Evolutionary conservation across 2,888 invertebrate genomes (phyloP).

Genomic region (Eupithecia vulgata): DNA sequence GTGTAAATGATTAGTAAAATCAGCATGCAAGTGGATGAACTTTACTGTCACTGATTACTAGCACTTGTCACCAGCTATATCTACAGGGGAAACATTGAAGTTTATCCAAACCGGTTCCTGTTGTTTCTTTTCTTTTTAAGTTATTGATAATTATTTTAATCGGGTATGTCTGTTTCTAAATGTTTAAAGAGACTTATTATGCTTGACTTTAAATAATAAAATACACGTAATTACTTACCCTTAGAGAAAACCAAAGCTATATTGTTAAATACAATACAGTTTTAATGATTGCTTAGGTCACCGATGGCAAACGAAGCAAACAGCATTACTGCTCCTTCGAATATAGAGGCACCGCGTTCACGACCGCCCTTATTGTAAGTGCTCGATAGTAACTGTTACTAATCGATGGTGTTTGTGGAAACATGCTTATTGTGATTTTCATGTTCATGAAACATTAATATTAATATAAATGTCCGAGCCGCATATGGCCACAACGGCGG

Average conservation of each 20-base stretch:
- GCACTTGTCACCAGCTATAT: no score
- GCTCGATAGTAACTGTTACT: conserved; percentile 7
- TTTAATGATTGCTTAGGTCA: conserved; percentile 19
- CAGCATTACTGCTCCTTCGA: conserved; percentile 23
- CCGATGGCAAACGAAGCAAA: conserved; percentile 25
- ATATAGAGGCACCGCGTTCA: conserved; percentile 27
- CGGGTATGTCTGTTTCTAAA: no score
- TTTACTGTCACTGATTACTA: no score
- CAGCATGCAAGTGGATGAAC: no score
- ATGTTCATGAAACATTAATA: neutral
- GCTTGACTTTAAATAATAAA: no score
- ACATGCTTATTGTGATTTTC: neutral
- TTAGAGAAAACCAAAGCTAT: neutral
- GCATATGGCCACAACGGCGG: neutral
- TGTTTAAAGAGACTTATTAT: no score
- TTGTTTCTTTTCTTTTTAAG: no score
- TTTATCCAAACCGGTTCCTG: no score
- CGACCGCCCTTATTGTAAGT: conserved; percentile 29
- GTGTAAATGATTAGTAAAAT: no score
- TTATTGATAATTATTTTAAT: no score
- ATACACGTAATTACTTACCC: no score
- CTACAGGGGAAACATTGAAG: no score
- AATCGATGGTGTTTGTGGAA: neutral
- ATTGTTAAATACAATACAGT: neutral
- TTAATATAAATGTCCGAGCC: neutral